A percentile compares a stretch with the other conserved stretches of the same genome.
phyloP scores from a whole-genome alignment of 2,888 invertebrate species.

The Trissonchulus latispiculum region DNA sequence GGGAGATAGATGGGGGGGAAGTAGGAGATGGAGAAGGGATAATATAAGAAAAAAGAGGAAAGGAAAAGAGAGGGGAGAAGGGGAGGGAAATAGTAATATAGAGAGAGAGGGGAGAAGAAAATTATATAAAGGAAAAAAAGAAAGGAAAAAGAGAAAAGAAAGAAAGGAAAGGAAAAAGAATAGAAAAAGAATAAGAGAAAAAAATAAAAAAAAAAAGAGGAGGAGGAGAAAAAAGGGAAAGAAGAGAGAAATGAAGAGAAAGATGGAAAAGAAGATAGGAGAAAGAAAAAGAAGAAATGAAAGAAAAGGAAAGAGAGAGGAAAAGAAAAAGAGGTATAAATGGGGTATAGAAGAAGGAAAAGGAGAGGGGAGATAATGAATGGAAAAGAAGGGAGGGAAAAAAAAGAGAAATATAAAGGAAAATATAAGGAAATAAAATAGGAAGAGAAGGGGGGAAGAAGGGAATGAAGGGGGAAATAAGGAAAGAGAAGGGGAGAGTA shows the following conservation, averaged over 20 bases:
- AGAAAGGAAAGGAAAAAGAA: conserved; percentile 16
- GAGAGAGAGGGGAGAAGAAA: conserved; percentile 16
- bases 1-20: conserved; percentile 8
- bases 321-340: neutral
- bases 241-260: neutral
- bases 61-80: conserved; percentile 14
- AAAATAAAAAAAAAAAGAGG: neutral
- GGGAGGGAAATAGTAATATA: conserved; percentile 14
- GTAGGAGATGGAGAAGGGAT: conserved; percentile 13
- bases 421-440: conserved; percentile 6
- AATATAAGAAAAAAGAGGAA: conserved; percentile 13
- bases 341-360: conserved; percentile 16
- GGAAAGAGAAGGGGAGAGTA: neutral
- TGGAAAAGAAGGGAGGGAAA: neutral
- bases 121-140: neutral
- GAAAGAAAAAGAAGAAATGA: conserved; percentile 1
- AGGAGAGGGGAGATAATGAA: conserved; percentile 4
- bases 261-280: conserved; percentile 9
- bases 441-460: neutral
- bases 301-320: conserved; percentile 10
- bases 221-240: neutral
- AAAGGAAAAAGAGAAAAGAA: conserved; percentile 5
- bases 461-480: neutral
- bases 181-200: neutral
- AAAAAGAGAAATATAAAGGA: conserved; percentile 1